phyloP scores from a whole-genome alignment of 1,140 invertebrate genomes.

The Tyrophagus putrescentiae region DNA sequence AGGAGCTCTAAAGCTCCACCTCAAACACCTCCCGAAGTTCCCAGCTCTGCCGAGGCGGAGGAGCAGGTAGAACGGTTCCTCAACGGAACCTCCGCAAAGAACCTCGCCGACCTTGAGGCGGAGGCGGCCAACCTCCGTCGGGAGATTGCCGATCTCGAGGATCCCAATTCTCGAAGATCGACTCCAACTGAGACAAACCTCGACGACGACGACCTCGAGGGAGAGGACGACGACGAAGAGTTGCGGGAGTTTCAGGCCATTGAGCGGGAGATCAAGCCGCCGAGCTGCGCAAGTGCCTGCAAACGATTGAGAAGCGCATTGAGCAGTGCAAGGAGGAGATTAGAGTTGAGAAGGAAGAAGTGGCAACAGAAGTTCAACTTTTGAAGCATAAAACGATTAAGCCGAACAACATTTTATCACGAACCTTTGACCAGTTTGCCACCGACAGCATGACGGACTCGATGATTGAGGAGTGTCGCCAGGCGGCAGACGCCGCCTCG shows the following conservation, averaged over 20 bases:
- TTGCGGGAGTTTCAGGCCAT: slow-evolving; percentile 20
- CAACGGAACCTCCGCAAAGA: background rate
- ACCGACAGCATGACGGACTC: slow-evolving; percentile 3
- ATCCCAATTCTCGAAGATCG: background rate
- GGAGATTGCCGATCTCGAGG: background rate
- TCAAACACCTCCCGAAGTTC: background rate
- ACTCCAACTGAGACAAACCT: background rate
- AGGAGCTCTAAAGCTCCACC: background rate
- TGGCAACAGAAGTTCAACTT: background rate
- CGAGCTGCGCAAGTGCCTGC: slow-evolving; percentile 17
- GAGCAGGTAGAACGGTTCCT: slow-evolving; percentile 9
- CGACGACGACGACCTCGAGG: background rate
- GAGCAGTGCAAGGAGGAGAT: slow-evolving; percentile 1
- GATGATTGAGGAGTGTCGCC: slow-evolving; percentile 6
- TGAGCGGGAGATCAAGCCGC: slow-evolving; percentile 21
- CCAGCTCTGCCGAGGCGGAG: background rate
- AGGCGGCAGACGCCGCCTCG: background rate
- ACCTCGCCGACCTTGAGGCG: background rate
- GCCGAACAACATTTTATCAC: no score
- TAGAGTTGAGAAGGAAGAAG: background rate
- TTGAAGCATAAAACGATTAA: no score
- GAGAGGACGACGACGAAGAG: slow-evolving; percentile 21
- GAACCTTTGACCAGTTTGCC: background rate
- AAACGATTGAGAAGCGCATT: slow-evolving; percentile 17
- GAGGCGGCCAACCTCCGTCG: background rate